phyloP scores from a whole-genome alignment of 1,140 invertebrate species.

The Grapholita molesta region DNA sequence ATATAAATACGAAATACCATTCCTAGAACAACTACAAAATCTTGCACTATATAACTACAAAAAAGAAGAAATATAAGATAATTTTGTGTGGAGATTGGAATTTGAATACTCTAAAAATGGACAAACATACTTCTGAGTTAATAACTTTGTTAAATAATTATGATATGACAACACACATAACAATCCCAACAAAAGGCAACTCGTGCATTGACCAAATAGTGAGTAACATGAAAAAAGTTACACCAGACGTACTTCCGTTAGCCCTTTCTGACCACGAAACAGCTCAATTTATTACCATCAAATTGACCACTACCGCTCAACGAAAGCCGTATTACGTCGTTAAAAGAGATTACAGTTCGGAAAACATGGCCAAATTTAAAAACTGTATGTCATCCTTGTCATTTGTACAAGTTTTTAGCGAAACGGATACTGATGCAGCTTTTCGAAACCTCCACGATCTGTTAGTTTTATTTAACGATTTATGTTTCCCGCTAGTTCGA shows the following conservation, averaged over 20 bases:
- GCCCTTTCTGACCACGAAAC: slow-evolving; percentile 26
- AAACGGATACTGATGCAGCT: not conserved
- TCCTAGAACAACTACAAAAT: not conserved
- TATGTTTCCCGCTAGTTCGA: not conserved
- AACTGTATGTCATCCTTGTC: not conserved
- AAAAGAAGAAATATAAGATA: slow-evolving; percentile 10
- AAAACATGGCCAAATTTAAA: not conserved
- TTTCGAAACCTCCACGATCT: not conserved
- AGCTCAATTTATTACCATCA: not conserved
- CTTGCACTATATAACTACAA: not conserved
- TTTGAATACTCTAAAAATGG: slow-evolving; percentile 20
- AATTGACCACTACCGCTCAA: not conserved
- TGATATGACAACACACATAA: slow-evolving; percentile 22
- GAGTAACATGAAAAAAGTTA: slow-evolving; percentile 20
- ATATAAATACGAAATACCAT: not conserved
- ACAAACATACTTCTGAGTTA: slow-evolving; percentile 18
- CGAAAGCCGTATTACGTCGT: not conserved
- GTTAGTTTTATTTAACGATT: not conserved
- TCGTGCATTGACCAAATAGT: slow-evolving; percentile 24
- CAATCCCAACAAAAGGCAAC: slow-evolving; percentile 18
- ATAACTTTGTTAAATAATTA: slow-evolving; percentile 18
- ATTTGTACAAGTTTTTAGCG: not conserved
- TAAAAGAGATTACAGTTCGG: not conserved
- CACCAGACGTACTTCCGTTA: not conserved
- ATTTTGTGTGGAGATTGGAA: slow-evolving; percentile 26